phyloP scores from a whole-genome alignment of 2,888 invertebrate genomes.

The Apamea crenata region DNA sequence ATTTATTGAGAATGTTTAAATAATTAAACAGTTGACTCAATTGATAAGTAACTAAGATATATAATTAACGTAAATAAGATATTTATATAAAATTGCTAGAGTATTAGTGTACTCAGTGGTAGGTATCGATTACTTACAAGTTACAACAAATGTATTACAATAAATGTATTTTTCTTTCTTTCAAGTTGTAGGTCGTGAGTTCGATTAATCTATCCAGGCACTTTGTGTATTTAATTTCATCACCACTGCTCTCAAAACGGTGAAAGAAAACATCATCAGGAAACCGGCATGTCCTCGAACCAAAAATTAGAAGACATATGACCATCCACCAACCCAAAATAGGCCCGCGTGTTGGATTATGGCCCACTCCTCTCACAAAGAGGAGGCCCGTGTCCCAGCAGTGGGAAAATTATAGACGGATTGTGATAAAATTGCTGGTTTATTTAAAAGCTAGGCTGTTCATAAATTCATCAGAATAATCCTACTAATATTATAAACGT shows the following conservation, averaged over 20 bases:
- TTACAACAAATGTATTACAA: too few species aligned
- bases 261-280: not conserved
- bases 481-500: too few species aligned
- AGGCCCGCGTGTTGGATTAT: too few species aligned
- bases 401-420: not conserved
- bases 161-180: too few species aligned
- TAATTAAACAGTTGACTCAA: not conserved
- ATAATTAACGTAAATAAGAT: not conserved
- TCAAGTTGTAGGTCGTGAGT: not conserved
- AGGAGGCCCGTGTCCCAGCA: not conserved
- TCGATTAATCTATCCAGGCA: not conserved
- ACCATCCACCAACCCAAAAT: too few species aligned
- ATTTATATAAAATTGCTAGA: not conserved
- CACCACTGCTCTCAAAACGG: not conserved
- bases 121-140: not conserved
- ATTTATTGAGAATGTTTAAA: not conserved
- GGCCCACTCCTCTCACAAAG: not conserved
- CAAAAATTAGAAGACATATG: not conserved
- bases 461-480: too few species aligned
- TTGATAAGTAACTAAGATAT: not conserved
- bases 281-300: not conserved
- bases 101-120: not conserved
- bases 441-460: not conserved
- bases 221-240: not conserved
- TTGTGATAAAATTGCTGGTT: not conserved